Evolutionary conservation across 2,888 invertebrate genomes (phyloP).

Genomic region (Agrochola circellaris): DNA sequence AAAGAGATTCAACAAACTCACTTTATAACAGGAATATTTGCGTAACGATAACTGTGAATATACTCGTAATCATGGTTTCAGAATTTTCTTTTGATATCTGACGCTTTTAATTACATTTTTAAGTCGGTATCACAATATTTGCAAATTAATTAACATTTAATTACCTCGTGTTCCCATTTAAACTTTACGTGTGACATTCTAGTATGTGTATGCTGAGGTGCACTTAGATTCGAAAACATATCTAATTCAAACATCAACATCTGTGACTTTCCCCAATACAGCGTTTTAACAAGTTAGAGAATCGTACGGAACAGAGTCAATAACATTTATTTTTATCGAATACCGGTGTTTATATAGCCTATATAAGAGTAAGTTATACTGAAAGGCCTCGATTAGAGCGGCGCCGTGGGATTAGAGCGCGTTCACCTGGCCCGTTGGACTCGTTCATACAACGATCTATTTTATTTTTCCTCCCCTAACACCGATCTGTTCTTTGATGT

Average conservation of each 20-base stretch:
- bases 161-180: neutral
- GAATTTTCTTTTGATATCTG: neutral
- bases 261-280: conserved; percentile 16
- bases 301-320: conserved; percentile 30
- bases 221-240: neutral
- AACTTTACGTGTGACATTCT: neutral
- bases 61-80: neutral
- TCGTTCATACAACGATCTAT: conserved; percentile 71
- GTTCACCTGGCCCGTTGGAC: conserved; percentile 70
- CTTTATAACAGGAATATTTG: conserved; percentile 13
- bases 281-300: conserved; percentile 43
- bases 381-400: conserved; percentile 68
- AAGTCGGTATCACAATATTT: neutral
- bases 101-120: neutral
- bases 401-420: conserved; percentile 67
- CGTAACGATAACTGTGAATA: neutral
- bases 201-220: neutral
- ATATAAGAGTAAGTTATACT: conserved; percentile 56
- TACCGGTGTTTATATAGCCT: conserved; percentile 43
- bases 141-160: neutral
- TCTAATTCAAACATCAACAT: conserved; percentile 26
- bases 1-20: conserved; percentile 30
- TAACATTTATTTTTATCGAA: conserved; percentile 58
- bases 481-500: conserved; percentile 74
- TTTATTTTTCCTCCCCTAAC: conserved; percentile 71